Base-by-base conservation (phyloP, 2,797 vertebrate genomes). In the Tamandua tetradactyla region DNA sequence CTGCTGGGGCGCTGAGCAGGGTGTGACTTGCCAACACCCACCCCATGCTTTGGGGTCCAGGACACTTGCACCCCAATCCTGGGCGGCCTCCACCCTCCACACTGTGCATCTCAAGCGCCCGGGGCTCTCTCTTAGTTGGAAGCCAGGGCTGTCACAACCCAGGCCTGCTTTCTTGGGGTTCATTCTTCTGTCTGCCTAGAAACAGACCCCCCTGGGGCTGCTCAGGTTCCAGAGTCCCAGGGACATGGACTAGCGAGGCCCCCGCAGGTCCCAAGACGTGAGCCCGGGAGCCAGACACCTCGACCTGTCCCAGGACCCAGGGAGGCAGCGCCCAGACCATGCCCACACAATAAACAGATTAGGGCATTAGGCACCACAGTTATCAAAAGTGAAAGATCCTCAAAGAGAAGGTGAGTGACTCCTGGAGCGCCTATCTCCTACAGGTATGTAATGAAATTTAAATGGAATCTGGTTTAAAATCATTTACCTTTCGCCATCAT, bases 391-490 rank as follows among this genome's bases (percentile, higher is more conserved):
- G 96, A 97, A 98, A 97, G 95, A 97, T 95, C 55, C 64, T 98
- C 96, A 92, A 97, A 96, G 86, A 87, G 75, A 97, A 96, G 76
- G 93, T 32, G n/a, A 75, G 97, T 80, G 2, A 96, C 96, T 89
- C 68, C 25, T 68, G 92, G 98, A 97, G 94, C 83, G 61, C 89
- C 90, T 94, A 78, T 95, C 97, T 93, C 96, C 97, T 96, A 96
- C 94, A 98, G 97, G 98, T 96, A 97, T 42, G 79, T 96, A 98
- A 98, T 97, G 96, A 98, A 99, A 99, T 98, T 98, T 98, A 99
- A 99, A 99, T 97, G 95, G 98, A 98, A 98, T 98, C 98, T 98
- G 99, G 98, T 98, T 98, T 98, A 98, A 98, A 99, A 99, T 98
- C 98, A 98, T 99, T 99, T 98, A 98, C 98, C 98, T 98, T 98